A percentile compares a stretch with the other conserved stretches of the same genome.
Evolutionary conservation across 2,113 vertebrate species (phyloP).

Genomic region (Lophochroa leadbeateri): DNA sequence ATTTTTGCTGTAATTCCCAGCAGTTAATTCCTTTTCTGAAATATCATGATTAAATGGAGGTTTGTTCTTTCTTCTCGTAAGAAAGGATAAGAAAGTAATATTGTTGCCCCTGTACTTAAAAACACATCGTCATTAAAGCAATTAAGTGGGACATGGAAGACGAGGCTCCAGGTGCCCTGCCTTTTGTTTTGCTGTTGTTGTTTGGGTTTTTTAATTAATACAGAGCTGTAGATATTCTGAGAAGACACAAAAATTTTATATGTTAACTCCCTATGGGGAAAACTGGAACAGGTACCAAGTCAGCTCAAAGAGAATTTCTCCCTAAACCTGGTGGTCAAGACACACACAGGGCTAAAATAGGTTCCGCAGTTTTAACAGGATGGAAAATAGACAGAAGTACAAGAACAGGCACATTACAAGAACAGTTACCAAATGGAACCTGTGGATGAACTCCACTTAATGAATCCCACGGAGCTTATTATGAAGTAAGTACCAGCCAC

Average conservation of each 20-base stretch:
- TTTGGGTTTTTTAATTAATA: neutral
- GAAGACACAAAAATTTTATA: neutral
- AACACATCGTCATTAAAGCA: neutral
- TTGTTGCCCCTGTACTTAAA: neutral
- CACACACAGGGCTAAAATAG: neutral
- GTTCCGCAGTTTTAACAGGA: neutral
- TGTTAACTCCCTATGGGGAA: neutral
- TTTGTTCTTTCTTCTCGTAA: neutral
- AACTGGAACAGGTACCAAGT: neutral
- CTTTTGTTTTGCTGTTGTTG: neutral
- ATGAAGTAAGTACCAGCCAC: neutral
- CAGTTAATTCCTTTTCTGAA: neutral
- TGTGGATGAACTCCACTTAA: neutral
- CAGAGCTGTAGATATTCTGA: neutral
- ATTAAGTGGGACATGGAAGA: neutral
- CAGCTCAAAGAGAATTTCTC: neutral
- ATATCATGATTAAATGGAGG: neutral
- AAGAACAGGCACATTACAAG: neutral
- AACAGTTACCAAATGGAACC: neutral
- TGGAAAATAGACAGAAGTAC: accelerated
- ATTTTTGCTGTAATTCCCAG: neutral
- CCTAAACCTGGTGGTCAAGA: neutral
- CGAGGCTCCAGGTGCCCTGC: neutral
- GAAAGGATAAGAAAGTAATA: neutral
- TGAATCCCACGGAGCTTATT: neutral